These are phyloP conservation scores for Steatornis caripensis DNA, from an alignment of 2,113 vertebrate species.

Conservation along the genomic window DNA sequence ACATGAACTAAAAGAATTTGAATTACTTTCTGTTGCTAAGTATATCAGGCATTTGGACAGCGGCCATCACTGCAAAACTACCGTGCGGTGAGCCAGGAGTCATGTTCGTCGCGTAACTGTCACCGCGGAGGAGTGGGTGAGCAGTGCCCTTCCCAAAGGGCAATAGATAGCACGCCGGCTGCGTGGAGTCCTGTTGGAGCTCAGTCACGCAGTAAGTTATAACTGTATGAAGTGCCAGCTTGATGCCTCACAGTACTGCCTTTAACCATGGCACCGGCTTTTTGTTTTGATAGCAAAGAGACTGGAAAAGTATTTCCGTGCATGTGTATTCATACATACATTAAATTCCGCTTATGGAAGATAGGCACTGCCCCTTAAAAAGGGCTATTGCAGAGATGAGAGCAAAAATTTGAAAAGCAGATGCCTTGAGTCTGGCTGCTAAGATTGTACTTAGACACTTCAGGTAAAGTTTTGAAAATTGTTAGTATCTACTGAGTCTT, in stretches of 20 bases:
- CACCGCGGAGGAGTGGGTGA: background rate
- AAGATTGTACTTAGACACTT: background rate
- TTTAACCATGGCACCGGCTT: background rate
- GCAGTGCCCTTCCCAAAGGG: background rate
- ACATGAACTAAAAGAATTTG: background rate
- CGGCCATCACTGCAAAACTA: background rate
- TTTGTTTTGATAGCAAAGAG: background rate
- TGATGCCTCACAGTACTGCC: background rate
- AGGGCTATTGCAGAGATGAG: background rate
- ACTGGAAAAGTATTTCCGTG: background rate
- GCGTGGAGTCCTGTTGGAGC: fast-evolving
- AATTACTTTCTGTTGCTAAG: conserved; percentile 30
- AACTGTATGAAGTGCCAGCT: background rate
- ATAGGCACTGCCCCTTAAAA: background rate
- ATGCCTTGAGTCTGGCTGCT: background rate
- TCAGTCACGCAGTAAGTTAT: background rate
- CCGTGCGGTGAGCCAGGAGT: background rate
- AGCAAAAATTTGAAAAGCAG: background rate
- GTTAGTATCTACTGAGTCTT: background rate
- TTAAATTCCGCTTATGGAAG: background rate
- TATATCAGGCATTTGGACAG: conserved; percentile 17
- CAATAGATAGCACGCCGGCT: fast-evolving
- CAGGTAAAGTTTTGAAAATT: background rate
- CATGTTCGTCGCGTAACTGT: background rate
- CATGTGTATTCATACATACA: background rate